Conservation (phyloP, 2,888 invertebrate genomes). For the Helleia helle region DNA sequence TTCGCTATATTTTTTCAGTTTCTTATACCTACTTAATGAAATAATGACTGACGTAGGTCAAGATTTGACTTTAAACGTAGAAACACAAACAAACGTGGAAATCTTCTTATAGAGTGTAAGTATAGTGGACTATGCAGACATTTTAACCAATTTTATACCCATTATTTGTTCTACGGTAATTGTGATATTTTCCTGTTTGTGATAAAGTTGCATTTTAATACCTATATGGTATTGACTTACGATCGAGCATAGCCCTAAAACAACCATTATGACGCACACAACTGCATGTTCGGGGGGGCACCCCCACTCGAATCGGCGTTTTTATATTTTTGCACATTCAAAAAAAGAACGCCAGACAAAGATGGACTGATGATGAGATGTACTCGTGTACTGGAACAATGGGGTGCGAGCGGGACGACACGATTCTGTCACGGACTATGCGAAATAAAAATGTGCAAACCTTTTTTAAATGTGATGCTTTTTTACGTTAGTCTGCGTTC, state of each 20-base stretch:
- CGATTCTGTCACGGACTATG: constrained; percentile 60
- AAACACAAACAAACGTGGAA: too few species aligned
- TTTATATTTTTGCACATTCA: constrained; percentile 73
- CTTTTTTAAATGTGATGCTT: constrained; percentile 68
- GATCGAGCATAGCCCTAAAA: constrained; percentile 69
- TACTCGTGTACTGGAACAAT: constrained; percentile 44
- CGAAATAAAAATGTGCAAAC: constrained; percentile 72
- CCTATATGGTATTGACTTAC: constrained; percentile 59
- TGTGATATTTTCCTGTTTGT: constrained; percentile 17
- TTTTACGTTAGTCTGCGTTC: constrained; percentile 72
- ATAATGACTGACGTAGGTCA: too few species aligned
- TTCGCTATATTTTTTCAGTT: too few species aligned
- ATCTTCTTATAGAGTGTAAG: too few species aligned
- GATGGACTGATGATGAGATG: constrained; percentile 69
- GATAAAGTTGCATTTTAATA: constrained; percentile 23
- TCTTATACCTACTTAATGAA: too few species aligned
- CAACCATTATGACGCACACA: constrained; percentile 65
- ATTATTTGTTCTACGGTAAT: background rate
- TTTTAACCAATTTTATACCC: too few species aligned
- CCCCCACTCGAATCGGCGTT: constrained; percentile 63
- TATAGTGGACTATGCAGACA: too few species aligned
- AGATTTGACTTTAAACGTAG: too few species aligned
- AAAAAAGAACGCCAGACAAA: constrained; percentile 70
- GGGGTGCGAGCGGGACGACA: constrained; percentile 58
- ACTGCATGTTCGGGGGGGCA: constrained; percentile 42